Conservation (phyloP, 2,113 vertebrate genomes). For the Corythornis vintsioides region DNA sequence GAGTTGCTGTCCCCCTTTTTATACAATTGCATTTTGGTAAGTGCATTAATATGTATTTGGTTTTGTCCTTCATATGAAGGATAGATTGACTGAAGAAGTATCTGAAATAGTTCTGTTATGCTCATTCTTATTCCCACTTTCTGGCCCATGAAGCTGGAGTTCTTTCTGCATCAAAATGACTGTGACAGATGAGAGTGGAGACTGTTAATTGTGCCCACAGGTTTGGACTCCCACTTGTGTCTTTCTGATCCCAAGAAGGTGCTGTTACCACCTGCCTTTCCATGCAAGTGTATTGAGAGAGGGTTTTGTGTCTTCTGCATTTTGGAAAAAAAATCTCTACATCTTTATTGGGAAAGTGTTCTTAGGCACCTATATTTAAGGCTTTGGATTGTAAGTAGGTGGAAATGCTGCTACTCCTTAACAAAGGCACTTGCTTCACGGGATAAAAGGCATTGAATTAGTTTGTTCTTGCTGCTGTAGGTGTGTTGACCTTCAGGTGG, state of each 20-base stretch:
- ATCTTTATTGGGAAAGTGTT: background rate
- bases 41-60: slow-evolving; percentile 27
- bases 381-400: background rate
- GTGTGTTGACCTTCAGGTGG: background rate
- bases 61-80: background rate
- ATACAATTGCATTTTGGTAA: slow-evolving; percentile 19
- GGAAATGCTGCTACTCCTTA: background rate
- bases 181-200: slow-evolving; percentile 5
- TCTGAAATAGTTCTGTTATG: background rate
- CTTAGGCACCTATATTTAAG: background rate
- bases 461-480: background rate
- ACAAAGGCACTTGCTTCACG: background rate
- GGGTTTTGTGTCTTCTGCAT: background rate
- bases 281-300: background rate
- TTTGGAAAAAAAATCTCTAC: background rate
- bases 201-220: background rate
- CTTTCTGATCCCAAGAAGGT: background rate
- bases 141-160: background rate
- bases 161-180: background rate
- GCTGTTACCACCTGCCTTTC: background rate
- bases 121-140: background rate
- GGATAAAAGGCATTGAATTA: background rate
- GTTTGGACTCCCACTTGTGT: background rate
- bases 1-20: background rate
- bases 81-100: background rate